Conservation (phyloP, 2,113 vertebrate species). For the Phyllostomus hastatus region DNA sequence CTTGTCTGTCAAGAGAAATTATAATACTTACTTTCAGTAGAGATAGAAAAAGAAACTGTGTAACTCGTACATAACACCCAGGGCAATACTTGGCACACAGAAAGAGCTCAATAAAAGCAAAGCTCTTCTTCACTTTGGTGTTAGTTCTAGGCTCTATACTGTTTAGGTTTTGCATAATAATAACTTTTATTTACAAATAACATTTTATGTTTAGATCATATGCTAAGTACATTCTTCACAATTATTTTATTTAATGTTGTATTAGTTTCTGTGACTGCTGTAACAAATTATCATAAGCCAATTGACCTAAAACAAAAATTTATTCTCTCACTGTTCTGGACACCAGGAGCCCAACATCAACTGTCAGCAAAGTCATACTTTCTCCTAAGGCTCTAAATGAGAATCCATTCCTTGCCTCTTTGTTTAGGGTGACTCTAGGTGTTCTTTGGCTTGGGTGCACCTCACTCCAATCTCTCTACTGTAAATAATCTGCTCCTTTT, state of each 20-base stretch:
- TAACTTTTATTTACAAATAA: neutral
- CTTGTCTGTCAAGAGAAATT: neutral
- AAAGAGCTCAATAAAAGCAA: neutral
- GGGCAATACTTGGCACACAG: neutral
- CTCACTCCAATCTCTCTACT: neutral
- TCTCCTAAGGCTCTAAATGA: neutral
- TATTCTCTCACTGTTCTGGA: neutral
- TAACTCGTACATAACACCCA: neutral
- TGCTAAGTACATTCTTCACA: neutral
- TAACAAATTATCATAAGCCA: neutral
- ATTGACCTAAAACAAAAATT: neutral
- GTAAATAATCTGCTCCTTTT: neutral
- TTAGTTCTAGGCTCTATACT: neutral
- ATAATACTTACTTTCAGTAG: neutral
- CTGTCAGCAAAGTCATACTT: fast-evolving
- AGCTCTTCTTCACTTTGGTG: neutral
- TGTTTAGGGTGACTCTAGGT: neutral
- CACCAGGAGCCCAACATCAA: neutral
- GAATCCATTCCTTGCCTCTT: neutral
- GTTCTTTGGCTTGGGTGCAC: neutral
- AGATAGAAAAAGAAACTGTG: neutral
- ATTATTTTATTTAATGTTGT: neutral
- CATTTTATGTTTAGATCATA: neutral
- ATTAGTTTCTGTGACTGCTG: neutral
- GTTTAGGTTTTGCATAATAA: neutral